Conservation (phyloP, 2,113 vertebrate species). For the Callopanchax toddi region DNA sequence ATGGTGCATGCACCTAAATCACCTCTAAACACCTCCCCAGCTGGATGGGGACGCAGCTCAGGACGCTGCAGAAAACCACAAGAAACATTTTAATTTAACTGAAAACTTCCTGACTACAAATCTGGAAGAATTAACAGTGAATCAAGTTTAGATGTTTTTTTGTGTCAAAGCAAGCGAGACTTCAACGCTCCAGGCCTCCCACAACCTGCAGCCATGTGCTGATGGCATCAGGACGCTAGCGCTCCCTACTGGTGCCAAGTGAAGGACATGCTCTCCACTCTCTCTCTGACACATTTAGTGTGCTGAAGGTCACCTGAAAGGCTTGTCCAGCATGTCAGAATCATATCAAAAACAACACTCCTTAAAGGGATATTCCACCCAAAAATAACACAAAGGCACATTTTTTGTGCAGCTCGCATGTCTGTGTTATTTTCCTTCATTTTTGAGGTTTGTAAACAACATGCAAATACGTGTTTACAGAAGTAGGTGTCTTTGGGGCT, state of each 20-base stretch:
- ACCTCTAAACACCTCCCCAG: not conserved
- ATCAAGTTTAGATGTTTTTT: too few species aligned
- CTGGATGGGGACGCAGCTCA: not conserved
- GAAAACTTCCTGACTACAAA: too few species aligned
- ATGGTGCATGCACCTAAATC: slow-evolving; percentile 2
- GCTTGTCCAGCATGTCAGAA: not conserved
- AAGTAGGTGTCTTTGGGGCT: too few species aligned
- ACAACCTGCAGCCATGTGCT: not conserved
- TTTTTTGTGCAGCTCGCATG: too few species aligned
- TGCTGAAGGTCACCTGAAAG: not conserved
- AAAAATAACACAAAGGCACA: too few species aligned
- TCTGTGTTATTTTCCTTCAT: too few species aligned
- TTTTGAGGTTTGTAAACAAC: too few species aligned
- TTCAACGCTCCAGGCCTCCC: not conserved
- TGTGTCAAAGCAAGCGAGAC: not conserved
- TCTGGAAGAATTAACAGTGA: too few species aligned
- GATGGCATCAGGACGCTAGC: slow-evolving; percentile 38
- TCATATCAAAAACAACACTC: not conserved
- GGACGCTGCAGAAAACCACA: too few species aligned
- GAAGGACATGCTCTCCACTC: not conserved
- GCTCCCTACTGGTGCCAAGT: slow-evolving; percentile 54
- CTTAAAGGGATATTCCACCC: too few species aligned
- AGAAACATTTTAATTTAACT: too few species aligned
- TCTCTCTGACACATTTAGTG: not conserved
- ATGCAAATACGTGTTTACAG: too few species aligned